phyloP scores from a whole-genome alignment of 2,888 invertebrate genomes.

The Pristionchus fissidentatus region DNA sequence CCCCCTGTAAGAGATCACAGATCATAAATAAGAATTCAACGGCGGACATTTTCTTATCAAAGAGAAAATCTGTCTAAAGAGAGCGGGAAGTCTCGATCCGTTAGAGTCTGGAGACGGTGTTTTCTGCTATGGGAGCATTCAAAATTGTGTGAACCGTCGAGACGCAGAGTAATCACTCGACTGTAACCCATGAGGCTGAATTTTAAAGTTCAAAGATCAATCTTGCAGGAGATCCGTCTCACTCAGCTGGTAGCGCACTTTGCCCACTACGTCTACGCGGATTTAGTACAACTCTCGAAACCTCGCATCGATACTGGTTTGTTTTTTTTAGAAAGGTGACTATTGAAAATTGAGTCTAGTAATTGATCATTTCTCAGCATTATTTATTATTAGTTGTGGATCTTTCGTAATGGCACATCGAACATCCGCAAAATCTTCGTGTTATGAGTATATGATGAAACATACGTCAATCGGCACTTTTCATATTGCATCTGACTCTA shows the following conservation, averaged over 20 bases:
- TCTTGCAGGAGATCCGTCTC: slow-evolving; percentile 36
- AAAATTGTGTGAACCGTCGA: too few species aligned
- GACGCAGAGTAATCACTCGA: too few species aligned
- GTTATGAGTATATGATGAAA: too few species aligned
- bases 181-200: too few species aligned
- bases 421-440: too few species aligned
- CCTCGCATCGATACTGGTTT: slow-evolving; percentile 39
- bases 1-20: slow-evolving; percentile 31
- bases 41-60: not conserved
- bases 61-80: too few species aligned
- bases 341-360: not conserved
- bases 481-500: too few species aligned
- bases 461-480: too few species aligned
- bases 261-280: slow-evolving; percentile 56
- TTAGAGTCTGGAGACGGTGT: not conserved
- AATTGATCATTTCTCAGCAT: not conserved
- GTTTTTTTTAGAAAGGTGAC: not conserved
- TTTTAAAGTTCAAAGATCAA: slow-evolving; percentile 36
- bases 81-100: too few species aligned
- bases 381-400: too few species aligned
- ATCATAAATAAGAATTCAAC: not conserved
- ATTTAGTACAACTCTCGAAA: slow-evolving; percentile 79
- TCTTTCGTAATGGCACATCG: too few species aligned
- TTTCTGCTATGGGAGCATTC: too few species aligned
- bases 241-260: slow-evolving; percentile 78